Evolutionary conservation across 2,113 vertebrate species (phyloP).

Genomic region (Melierax canorus): DNA sequence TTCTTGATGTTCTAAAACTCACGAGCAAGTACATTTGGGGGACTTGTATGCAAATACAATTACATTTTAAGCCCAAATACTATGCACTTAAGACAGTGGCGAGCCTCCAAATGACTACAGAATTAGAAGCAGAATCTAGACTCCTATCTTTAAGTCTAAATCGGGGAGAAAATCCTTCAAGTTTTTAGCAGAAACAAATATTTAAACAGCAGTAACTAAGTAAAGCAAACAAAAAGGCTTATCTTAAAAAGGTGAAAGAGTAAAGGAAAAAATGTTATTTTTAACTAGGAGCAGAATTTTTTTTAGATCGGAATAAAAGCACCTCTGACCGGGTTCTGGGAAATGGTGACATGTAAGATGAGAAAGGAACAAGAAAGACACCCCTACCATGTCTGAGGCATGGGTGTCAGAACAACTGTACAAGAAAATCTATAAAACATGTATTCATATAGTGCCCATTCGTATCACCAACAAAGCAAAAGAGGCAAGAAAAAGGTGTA

Average conservation of each 20-base stretch:
- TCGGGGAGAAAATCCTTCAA: neutral
- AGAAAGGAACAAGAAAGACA: neutral
- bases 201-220: neutral
- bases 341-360: neutral
- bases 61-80: neutral
- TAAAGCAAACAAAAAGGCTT: neutral
- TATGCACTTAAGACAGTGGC: neutral
- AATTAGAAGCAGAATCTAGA: neutral
- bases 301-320: neutral
- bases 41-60: neutral
- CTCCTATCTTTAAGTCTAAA: neutral
- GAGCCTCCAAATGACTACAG: neutral
- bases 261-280: neutral
- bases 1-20: neutral
- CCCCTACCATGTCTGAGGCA: neutral
- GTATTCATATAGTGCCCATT: neutral
- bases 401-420: neutral
- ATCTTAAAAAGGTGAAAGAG: neutral
- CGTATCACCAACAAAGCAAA: neutral
- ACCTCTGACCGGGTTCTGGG: neutral
- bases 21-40: neutral
- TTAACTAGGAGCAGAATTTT: neutral
- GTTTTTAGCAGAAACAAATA: neutral
- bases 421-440: neutral
- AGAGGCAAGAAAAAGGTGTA: neutral